These are phyloP conservation scores for Eilema depressum DNA, from an alignment of 2,888 invertebrate species.

Conservation along the genomic window DNA sequence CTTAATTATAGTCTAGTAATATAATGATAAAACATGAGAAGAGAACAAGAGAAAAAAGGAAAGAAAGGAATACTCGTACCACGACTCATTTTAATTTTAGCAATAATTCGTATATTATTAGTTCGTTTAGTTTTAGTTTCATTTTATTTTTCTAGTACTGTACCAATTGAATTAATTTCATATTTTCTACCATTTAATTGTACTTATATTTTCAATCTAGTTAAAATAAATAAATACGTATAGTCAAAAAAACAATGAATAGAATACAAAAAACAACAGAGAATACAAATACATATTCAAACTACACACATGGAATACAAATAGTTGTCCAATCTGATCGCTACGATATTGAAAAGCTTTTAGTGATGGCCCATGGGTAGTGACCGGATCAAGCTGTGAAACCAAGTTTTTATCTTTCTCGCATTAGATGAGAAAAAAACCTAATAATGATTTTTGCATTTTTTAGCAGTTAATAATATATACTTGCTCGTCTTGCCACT, in stretches of 20 bases:
- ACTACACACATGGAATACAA: constrained; percentile 29
- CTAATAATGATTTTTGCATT: background rate
- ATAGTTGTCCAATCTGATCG: constrained; percentile 61
- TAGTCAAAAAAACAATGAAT: too few species aligned
- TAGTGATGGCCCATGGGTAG: constrained; percentile 39
- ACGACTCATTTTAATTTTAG: too few species aligned
- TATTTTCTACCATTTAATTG: too few species aligned
- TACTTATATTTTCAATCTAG: too few species aligned
- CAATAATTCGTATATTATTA: too few species aligned
- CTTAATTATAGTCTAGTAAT: background rate
- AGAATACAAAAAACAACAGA: constrained; percentile 45
- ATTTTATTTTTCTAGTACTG: too few species aligned
- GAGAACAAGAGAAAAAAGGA: background rate
- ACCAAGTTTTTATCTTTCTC: background rate
- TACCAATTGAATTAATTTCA: too few species aligned
- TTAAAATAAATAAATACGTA: too few species aligned
- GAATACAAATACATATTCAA: constrained; percentile 59
- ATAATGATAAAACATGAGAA: background rate
- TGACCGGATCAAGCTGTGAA: background rate
- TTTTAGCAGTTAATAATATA: too few species aligned
- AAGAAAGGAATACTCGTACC: too few species aligned
- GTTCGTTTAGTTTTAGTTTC: too few species aligned
- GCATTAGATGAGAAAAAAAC: background rate
- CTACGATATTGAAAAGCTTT: constrained; percentile 41
- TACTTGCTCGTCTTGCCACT: too few species aligned